These are phyloP conservation scores for Rhipidura dahli DNA, from an alignment of 2,113 vertebrate genomes.

Conservation along the genomic window DNA sequence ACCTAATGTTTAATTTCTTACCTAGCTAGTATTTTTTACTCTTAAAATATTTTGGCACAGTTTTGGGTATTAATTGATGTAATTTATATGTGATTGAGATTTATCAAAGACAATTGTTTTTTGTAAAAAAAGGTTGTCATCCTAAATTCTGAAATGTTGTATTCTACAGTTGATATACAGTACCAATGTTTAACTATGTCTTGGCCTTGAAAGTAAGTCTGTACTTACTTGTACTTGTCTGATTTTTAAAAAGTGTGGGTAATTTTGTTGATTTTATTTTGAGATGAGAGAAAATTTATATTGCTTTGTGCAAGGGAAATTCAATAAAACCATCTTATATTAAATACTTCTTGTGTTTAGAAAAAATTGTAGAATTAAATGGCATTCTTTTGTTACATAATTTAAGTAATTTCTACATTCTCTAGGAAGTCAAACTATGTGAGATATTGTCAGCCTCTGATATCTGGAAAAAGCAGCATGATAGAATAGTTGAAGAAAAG, in stretches of 20 bases:
- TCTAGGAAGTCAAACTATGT: constrained; percentile 79
- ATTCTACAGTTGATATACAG: not conserved
- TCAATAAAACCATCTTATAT: not conserved
- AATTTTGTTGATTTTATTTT: not conserved
- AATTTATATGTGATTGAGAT: not conserved
- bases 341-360: not conserved
- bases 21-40: not conserved
- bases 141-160: not conserved
- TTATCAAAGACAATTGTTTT: not conserved
- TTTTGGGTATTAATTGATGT: not conserved
- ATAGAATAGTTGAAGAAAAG: constrained; percentile 75
- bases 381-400: not conserved
- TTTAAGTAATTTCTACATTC: constrained; percentile 39
- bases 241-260: not conserved
- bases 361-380: not conserved
- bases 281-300: not conserved
- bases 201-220: not conserved
- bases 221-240: not conserved
- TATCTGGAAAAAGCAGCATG: constrained; percentile 74
- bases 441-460: constrained; percentile 70
- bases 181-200: not conserved
- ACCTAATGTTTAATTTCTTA: not conserved
- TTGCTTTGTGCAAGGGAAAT: not conserved
- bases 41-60: not conserved
- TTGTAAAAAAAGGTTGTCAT: not conserved